These are phyloP conservation scores for Periophthalmodon schlosseri DNA, from an alignment of 2,113 vertebrate species.

Conservation along the genomic window DNA sequence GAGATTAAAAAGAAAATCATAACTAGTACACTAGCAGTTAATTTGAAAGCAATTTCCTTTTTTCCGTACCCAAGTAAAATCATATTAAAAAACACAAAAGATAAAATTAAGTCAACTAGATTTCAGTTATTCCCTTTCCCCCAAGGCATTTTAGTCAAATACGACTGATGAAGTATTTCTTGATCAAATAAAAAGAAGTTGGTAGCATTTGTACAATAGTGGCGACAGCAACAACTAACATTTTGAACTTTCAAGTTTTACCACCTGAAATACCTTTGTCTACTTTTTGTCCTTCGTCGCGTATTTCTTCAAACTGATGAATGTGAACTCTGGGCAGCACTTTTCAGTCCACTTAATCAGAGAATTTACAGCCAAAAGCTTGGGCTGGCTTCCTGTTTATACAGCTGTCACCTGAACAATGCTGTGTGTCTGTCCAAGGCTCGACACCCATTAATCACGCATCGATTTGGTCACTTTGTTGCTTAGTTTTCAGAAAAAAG, in stretches of 20 bases:
- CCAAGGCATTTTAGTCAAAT: too few relatives aligned
- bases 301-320: conserved; percentile 19
- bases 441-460: conserved; percentile 50
- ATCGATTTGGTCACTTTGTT: conserved; percentile 63
- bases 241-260: not conserved
- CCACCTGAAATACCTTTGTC: not conserved
- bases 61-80: not conserved
- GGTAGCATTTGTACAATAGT: too few relatives aligned
- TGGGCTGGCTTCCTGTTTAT: conserved; percentile 25
- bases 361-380: conserved; percentile 36
- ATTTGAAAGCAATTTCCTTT: not conserved
- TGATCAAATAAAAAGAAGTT: too few relatives aligned
- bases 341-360: conserved; percentile 40
- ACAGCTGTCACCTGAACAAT: conserved; percentile 54
- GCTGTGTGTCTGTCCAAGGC: conserved; percentile 21
- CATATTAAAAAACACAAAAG: not conserved
- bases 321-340: conserved; percentile 33
- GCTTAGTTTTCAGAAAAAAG: conserved; percentile 59
- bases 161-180: too few relatives aligned
- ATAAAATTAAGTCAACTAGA: not conserved
- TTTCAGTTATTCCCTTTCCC: too few relatives aligned
- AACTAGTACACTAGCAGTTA: too few relatives aligned
- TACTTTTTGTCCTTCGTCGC: not conserved
- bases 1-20: too few relatives aligned
- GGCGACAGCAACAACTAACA: not conserved